Conservation (phyloP, 2,797 vertebrate species). For the Vespertilio murinus region DNA sequence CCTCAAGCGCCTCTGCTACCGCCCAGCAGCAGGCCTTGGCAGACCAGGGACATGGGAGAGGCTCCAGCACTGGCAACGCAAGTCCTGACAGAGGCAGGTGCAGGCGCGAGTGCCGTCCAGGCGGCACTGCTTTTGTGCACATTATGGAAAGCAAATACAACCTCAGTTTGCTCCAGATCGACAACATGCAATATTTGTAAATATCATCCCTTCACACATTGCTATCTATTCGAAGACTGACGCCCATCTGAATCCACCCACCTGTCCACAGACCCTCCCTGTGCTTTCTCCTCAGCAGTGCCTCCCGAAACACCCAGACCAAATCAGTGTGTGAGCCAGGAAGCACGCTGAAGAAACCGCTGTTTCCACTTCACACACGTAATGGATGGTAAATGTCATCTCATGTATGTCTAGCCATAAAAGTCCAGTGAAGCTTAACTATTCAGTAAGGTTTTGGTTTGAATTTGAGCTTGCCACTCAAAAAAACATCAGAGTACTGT, state of each 20-base stretch:
- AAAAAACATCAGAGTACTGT: neutral
- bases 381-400: neutral
- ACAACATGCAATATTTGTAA: constrained; percentile 10
- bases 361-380: neutral
- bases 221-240: neutral
- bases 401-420: neutral
- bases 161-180: neutral
- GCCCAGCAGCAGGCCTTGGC: neutral
- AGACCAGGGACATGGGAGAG: neutral
- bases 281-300: neutral
- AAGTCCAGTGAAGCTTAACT: neutral
- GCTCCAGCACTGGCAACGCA: neutral
- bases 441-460: neutral
- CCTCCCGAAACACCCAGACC: neutral
- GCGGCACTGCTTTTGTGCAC: neutral
- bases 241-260: neutral
- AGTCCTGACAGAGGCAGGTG: neutral
- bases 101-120: neutral
- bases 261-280: neutral
- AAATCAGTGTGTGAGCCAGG: neutral
- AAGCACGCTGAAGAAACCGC: neutral
- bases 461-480: neutral
- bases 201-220: neutral
- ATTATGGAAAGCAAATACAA: neutral
- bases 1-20: neutral